Conservation (phyloP, 1,140 invertebrate species). For the Zaprionus lachaisei region DNA sequence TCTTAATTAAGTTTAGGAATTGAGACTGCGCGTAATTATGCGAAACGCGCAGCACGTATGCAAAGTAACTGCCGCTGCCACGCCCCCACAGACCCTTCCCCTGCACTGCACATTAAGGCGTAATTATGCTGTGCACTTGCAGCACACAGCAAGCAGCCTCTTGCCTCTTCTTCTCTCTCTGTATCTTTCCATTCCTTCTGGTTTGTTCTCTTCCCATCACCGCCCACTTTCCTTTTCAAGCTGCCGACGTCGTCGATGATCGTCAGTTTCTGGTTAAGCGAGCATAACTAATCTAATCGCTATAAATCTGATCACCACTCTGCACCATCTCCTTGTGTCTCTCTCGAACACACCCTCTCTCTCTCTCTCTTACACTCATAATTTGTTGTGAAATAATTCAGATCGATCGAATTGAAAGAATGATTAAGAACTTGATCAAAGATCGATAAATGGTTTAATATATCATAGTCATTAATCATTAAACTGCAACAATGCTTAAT, state of each 20-base stretch:
- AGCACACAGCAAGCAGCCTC: neutral
- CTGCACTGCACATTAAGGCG: slow-evolving; percentile 4
- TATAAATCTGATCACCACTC: slow-evolving; percentile 25
- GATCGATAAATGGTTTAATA: neutral
- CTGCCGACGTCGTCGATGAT: slow-evolving; percentile 49
- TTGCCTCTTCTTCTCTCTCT: neutral
- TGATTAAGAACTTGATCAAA: neutral
- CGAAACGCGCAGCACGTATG: slow-evolving; percentile 68
- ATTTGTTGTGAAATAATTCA: neutral
- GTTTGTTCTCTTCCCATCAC: slow-evolving; percentile 9
- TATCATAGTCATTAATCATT: neutral
- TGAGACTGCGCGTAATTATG: slow-evolving; percentile 80
- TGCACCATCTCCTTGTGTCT: neutral
- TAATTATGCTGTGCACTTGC: slow-evolving; percentile 59
- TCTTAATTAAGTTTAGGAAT: slow-evolving; percentile 77
- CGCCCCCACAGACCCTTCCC: neutral
- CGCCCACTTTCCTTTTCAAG: slow-evolving; percentile 77
- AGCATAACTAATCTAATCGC: slow-evolving; percentile 75
- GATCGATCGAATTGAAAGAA: neutral
- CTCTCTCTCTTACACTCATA: neutral
- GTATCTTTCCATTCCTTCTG: neutral
- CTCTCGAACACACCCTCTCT: neutral
- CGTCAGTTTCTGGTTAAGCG: slow-evolving; percentile 52
- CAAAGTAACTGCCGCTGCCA: slow-evolving; percentile 44
- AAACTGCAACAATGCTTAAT: neutral